These are phyloP conservation scores for Glyptemys insculpta DNA, from an alignment of 2,797 vertebrate species.

Conservation along the genomic window DNA sequence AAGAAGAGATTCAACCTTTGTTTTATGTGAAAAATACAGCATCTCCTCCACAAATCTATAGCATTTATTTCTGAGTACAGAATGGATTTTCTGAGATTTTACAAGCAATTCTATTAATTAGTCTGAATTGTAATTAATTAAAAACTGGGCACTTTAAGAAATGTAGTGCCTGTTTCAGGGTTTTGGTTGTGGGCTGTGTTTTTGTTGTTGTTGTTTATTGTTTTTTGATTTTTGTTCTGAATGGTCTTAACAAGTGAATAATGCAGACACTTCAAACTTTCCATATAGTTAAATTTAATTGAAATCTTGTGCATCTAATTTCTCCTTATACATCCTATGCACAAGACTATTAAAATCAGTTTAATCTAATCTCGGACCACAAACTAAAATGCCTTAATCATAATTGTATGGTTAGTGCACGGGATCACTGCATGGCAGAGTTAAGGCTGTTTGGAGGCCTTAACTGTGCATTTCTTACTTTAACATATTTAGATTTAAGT, in stretches of 20 bases:
- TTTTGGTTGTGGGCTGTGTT: neutral
- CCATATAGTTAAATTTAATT: neutral
- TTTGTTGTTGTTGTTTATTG: neutral
- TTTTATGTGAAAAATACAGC: neutral
- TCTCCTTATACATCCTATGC: neutral
- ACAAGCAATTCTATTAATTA: neutral
- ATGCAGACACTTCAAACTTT: neutral
- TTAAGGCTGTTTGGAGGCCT: conserved; percentile 11
- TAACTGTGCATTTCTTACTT: conserved; percentile 13
- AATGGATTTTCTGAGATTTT: neutral
- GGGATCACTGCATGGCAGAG: neutral
- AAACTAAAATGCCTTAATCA: conserved; percentile 30
- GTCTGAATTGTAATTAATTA: neutral
- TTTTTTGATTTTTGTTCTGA: neutral
- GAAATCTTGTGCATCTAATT: neutral
- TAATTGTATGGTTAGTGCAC: neutral
- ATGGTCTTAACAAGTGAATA: neutral
- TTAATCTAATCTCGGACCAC: neutral
- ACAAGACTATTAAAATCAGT: neutral
- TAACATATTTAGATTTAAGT: conserved; percentile 1
- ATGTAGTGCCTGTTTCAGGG: neutral
- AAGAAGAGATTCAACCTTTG: neutral
- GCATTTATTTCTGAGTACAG: neutral
- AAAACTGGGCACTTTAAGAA: conserved; percentile 6
- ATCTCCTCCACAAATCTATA: fast-evolving